Base-by-base conservation (phyloP, 1,140 invertebrate species). In the Diabrotica virgifera region DNA sequence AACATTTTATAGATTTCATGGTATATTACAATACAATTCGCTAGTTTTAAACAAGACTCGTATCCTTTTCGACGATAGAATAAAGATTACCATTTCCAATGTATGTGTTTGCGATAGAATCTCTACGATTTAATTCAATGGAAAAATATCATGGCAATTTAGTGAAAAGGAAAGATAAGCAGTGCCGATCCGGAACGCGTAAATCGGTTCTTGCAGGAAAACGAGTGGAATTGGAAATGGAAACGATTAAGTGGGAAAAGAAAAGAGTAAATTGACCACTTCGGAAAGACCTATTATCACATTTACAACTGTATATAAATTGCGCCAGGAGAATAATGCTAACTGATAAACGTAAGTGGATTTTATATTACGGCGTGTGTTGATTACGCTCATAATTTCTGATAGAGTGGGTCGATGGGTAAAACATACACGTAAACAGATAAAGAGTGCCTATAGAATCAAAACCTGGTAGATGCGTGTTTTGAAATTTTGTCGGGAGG, bases 191-290 rank as follows among this genome's bases (percentile, higher is more conserved):
- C 40, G 40, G 40, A 46, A 46, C 40, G 40, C 40, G 40, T 46
- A 46, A 46, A 46, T 46, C 40, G 40, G 40, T 46, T 46, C 40
- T n/a, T 46, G 40, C n/a, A 46, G 40, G 40, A 46, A 10, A 10
- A 46, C 40, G n/a, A 46, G 40, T 46, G 40, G 40, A 46, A 46
- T 46, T 46, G 40, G 40, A 46, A 46, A 46, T 46, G 40, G 40
- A 46, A 46, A 46, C 40, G 40, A 46, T 46, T 46, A 46, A 46
- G 8, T 46, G 8, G 8, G 40, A 46, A 46, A 46, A 46, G 8
- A 46, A 46, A 46, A 46, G 40, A 46, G n/a, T 46, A 46, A 46
- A 46, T 46, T 46, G 40, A 46, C 40, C 40, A n/a, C n/a, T 46
- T 46, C 40, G n/a, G 40, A 46, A 46, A 46, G 40, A n/a, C 8